Evolutionary conservation across 2,888 invertebrate genomes (phyloP).

Genomic region (Acrobasis consociella): DNA sequence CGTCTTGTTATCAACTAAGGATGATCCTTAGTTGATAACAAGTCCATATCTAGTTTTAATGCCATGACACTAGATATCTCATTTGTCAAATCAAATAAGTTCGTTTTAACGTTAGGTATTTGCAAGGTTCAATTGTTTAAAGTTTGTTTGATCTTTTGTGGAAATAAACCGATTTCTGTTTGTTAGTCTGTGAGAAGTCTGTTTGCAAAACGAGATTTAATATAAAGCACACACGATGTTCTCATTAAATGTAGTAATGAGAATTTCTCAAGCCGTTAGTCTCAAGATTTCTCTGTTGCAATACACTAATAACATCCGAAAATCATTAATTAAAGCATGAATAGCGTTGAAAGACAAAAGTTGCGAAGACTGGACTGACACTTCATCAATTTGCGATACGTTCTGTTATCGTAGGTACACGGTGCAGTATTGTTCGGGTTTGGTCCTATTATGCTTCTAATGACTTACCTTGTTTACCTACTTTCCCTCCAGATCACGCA

Average conservation of each 20-base stretch:
- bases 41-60: too few relatives aligned
- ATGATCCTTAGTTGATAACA: too few relatives aligned
- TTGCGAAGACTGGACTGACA: constrained; percentile 22
- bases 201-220: neutral
- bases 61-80: too few relatives aligned
- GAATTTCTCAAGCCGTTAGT: constrained; percentile 27
- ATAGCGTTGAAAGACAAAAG: constrained; percentile 44
- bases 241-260: constrained; percentile 22
- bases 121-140: neutral
- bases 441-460: constrained; percentile 47
- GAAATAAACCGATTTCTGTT: neutral
- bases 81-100: too few relatives aligned
- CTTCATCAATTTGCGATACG: constrained; percentile 33
- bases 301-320: constrained; percentile 44
- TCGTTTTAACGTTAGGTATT: too few relatives aligned
- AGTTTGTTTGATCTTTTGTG: neutral
- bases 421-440: constrained; percentile 29
- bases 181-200: neutral
- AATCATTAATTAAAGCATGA: constrained; percentile 55
- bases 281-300: constrained; percentile 27
- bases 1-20: too few relatives aligned
- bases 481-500: constrained; percentile 58
- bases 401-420: constrained; percentile 16
- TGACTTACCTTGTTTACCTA: constrained; percentile 50
- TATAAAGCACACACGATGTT: neutral